Conservation (phyloP, 2,113 vertebrate genomes). For the Miniopterus natalensis region DNA sequence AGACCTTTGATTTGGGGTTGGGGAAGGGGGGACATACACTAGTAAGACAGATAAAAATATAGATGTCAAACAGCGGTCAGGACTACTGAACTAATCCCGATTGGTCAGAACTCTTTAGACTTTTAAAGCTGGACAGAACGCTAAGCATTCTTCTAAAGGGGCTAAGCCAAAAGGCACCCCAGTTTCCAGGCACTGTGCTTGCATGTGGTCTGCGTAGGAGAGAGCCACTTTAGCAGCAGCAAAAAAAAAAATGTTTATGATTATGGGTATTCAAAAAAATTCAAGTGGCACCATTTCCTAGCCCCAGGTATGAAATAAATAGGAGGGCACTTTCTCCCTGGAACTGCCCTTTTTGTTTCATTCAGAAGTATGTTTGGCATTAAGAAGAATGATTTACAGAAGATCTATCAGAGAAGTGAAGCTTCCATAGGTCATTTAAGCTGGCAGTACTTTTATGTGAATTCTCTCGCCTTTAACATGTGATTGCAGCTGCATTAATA, state of each 20-base stretch:
- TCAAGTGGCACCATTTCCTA: not conserved
- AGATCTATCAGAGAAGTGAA: not conserved
- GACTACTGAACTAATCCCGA: not conserved
- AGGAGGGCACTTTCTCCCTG: not conserved
- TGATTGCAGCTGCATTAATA: not conserved
- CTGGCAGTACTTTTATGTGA: not conserved
- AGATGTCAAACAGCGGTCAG: not conserved
- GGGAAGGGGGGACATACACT: accelerated
- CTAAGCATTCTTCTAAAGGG: not conserved
- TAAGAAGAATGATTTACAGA: constrained; percentile 19
- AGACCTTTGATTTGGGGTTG: not conserved
- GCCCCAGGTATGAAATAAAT: not conserved
- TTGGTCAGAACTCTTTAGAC: not conserved
- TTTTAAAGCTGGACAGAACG: not conserved
- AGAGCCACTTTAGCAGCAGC: not conserved
- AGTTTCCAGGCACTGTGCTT: not conserved
- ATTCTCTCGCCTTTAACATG: constrained; percentile 22
- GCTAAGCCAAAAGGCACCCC: not conserved
- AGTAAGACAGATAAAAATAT: not conserved
- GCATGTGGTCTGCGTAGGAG: not conserved
- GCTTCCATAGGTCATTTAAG: not conserved
- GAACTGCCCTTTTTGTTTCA: not conserved
- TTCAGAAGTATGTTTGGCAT: not conserved
- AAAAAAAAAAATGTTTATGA: not conserved
- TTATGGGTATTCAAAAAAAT: not conserved